Evolutionary conservation across 1,140 invertebrate species (phyloP).

Genomic region (Bombus pyrosoma): DNA sequence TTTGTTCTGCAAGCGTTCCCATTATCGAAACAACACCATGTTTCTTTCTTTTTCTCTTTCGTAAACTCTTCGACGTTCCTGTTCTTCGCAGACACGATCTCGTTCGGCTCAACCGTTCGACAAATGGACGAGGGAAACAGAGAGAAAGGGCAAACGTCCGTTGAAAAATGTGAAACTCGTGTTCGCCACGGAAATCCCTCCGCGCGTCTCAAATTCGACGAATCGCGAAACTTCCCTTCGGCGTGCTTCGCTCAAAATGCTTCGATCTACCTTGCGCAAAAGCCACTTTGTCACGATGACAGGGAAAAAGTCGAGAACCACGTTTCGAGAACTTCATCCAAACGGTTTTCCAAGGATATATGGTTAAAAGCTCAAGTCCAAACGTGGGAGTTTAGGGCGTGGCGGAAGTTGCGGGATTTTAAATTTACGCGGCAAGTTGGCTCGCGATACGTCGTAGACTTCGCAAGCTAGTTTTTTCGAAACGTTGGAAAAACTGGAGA

Average conservation of each 20-base stretch:
- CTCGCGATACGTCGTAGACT: too few relatives aligned
- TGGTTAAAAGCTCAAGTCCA: background rate
- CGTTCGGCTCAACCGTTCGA: background rate
- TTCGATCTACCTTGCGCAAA: background rate
- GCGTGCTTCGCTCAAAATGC: background rate
- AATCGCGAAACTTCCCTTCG: background rate
- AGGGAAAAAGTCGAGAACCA: too few relatives aligned
- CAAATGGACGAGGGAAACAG: background rate
- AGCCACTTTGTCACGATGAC: background rate
- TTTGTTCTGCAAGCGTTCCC: background rate
- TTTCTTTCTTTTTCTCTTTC: background rate
- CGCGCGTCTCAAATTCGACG: background rate
- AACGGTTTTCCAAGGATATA: background rate
- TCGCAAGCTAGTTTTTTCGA: too few relatives aligned
- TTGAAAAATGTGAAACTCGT: slow-evolving; percentile 21
- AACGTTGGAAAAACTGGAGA: too few relatives aligned
- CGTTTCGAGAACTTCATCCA: background rate
- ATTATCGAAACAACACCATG: background rate
- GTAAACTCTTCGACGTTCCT: background rate
- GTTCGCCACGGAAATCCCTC: background rate
- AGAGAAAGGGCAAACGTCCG: background rate
- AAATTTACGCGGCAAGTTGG: background rate
- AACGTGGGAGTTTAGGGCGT: background rate
- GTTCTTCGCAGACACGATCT: too few relatives aligned
- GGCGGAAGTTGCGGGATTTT: background rate